These are phyloP conservation scores for Pteropus rufus DNA, from an alignment of 2,797 vertebrate species.

Conservation along the genomic window DNA sequence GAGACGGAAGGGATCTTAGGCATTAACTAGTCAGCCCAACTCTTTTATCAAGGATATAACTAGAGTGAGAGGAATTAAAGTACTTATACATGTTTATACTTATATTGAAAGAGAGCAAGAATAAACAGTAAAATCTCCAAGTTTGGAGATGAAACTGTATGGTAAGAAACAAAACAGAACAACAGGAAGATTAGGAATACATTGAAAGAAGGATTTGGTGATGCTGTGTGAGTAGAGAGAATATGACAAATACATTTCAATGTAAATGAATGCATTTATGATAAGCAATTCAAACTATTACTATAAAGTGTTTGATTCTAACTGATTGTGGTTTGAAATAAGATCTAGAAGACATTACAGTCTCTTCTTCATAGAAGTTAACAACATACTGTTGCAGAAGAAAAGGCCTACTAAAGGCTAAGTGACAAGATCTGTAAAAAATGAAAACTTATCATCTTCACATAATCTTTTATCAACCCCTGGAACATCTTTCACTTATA, in stretches of 20 bases:
- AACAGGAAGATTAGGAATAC: background rate
- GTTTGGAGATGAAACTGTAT: background rate
- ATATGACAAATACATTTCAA: background rate
- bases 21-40: background rate
- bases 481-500: background rate
- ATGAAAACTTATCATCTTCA: background rate
- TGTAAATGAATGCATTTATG: background rate
- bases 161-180: background rate
- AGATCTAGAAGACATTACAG: background rate
- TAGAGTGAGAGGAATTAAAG: background rate
- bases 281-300: background rate
- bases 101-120: background rate
- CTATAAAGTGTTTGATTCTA: background rate
- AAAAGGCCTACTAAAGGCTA: background rate
- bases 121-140: background rate
- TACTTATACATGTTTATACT: background rate
- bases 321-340: background rate
- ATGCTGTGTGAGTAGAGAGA: background rate
- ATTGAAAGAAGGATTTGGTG: background rate
- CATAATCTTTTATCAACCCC: background rate
- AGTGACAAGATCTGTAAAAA: background rate
- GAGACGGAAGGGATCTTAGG: background rate
- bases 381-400: background rate
- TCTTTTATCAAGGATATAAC: background rate
- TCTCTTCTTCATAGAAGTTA: background rate